Conservation (phyloP, 2,797 vertebrate species). For the Mallotus villosus region DNA sequence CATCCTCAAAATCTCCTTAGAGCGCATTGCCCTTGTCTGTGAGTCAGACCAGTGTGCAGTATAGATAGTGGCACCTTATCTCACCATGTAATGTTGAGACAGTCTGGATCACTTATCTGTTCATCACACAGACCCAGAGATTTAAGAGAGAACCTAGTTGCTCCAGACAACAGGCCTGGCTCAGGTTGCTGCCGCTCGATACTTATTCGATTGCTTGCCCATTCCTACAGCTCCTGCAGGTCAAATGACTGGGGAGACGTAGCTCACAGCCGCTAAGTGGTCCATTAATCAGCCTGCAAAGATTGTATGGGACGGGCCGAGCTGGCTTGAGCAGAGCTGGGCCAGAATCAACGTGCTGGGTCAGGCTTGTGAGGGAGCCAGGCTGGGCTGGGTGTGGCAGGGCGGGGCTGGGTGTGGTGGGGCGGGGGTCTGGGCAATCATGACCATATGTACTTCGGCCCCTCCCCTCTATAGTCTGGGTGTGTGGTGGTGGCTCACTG, state of each 20-base stretch:
- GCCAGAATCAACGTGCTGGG: conserved; percentile 7
- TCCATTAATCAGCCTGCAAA: conserved; percentile 57
- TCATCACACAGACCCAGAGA: background rate
- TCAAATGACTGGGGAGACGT: conserved; percentile 64
- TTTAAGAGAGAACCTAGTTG: conserved; percentile 28
- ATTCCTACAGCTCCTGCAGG: conserved; percentile 56
- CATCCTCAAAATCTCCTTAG: no score
- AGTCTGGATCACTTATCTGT: conserved; percentile 7
- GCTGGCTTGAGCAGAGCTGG: conserved; percentile 31
- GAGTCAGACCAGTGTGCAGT: background rate
- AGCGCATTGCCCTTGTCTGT: background rate
- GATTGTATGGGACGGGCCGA: conserved; percentile 47
- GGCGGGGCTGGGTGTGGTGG: no score
- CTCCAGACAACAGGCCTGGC: conserved; percentile 29
- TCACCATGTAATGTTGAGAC: background rate
- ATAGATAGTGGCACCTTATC: background rate
- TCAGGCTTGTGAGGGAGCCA: background rate
- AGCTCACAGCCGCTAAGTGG: conserved; percentile 60
- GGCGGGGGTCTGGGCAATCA: no score
- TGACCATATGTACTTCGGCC: background rate
- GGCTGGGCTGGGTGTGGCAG: background rate
- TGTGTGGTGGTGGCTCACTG: conserved; percentile 50
- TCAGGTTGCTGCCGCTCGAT: conserved; percentile 50
- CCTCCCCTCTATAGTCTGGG: conserved; percentile 1
- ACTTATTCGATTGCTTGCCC: conserved; percentile 62